Base-by-base conservation (phyloP, 2,888 invertebrate genomes). In the Dynastes maya region DNA sequence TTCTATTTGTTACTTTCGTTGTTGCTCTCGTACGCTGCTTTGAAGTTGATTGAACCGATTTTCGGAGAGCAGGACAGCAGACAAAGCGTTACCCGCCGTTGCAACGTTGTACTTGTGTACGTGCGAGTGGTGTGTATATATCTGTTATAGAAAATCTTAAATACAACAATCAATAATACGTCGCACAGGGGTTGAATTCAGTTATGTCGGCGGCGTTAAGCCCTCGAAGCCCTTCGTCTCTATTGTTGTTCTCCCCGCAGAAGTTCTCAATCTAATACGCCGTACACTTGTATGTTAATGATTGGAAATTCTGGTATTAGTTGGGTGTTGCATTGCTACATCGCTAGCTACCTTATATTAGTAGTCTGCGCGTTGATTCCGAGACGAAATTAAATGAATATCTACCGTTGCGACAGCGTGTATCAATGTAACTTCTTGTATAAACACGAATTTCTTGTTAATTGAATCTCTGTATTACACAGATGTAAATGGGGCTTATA, bases 211-310 rank as follows among this genome's bases (percentile, higher is more conserved):
- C 70, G 11, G 53, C 78, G 67, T 61, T 65, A 78, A 75, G 78
- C 78, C 76, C 78, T 78, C 58, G 61, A 55, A 78, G 78, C 78
- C 75, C 76, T 75, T 78, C 76, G 75, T 76, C 78, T 78, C 78
- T 78, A 78, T 78, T 78, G 78, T 78, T 78, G 61, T 53, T 74
- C 78, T 78, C 78, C 78, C 68, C 78, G 40, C 76, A 58, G 75
- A 68, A 78, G 68, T 75, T 75, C 78, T 78, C 75, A 75, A 78
- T 74, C 75, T 78, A 78, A 78, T 78, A 67, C 78, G 55, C 49
- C 45, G 78, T 76, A 78, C 75, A 78, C 78, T 78, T 78, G 78
- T 78, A 78, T 78, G 78, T 75, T 78, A 78, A 78, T 76, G 67
- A 72, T 72, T 72, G 72, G 58, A 58, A 72, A 72, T 72, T 72